Conservation (phyloP, 2,113 vertebrate genomes). For the Tupaia tana region DNA sequence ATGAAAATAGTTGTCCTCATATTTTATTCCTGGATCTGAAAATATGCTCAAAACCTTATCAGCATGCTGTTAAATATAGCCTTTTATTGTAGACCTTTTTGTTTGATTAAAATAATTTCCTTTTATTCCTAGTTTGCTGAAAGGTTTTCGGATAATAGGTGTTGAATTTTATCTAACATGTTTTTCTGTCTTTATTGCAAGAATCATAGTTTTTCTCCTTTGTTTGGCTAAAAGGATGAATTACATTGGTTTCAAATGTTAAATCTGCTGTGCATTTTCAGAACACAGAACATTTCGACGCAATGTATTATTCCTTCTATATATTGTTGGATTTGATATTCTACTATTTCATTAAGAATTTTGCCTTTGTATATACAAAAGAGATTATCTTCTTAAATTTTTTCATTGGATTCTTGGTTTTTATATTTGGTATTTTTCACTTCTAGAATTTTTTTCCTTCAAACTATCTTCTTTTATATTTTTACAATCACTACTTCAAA, state of each 20-base stretch:
- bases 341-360: slow-evolving; percentile 26
- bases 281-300: not conserved
- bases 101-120: not conserved
- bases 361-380: not conserved
- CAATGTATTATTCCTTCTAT: not conserved
- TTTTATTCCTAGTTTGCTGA: not conserved
- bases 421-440: not conserved
- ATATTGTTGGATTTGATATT: not conserved
- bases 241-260: not conserved
- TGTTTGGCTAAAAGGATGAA: not conserved
- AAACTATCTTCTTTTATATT: not conserved
- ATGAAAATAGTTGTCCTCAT: not conserved
- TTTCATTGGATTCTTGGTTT: not conserved
- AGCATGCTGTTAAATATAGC: not conserved
- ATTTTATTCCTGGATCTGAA: not conserved
- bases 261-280: not conserved
- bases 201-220: not conserved
- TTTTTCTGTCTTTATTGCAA: not conserved
- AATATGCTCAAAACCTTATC: not conserved
- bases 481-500: not conserved
- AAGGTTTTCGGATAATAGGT: not conserved
- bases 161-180: not conserved
- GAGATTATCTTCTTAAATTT: not conserved
- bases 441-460: slow-evolving; percentile 26
- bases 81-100: not conserved